These are phyloP conservation scores for Cataglyphis cursor DNA, from an alignment of 2,888 invertebrate genomes.

Conservation along the genomic window DNA sequence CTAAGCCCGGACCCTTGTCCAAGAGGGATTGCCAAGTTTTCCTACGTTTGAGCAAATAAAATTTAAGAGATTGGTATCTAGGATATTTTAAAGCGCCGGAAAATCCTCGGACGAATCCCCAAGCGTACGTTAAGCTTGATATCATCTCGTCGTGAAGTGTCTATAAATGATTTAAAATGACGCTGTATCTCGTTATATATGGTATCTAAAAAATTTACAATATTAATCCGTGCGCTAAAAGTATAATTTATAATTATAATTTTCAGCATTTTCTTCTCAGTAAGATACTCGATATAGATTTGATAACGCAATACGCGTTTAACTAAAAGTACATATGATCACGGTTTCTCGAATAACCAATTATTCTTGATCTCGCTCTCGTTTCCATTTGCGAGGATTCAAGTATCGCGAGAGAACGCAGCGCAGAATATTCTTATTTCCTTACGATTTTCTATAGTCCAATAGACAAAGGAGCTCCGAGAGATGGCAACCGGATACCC, in stretches of 20 bases:
- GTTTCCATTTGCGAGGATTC: slow-evolving; percentile 20
- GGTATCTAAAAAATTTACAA: background rate
- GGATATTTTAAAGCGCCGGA: slow-evolving; percentile 1
- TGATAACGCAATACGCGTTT: slow-evolving; percentile 24
- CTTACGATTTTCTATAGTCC: slow-evolving; percentile 27
- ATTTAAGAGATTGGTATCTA: background rate
- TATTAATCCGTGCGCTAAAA: background rate
- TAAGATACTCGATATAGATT: background rate
- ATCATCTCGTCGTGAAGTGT: background rate
- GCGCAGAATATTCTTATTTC: slow-evolving; percentile 31
- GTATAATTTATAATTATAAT: background rate
- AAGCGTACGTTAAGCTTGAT: background rate
- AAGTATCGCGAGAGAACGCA: background rate
- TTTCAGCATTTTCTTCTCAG: background rate
- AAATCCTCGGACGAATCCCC: background rate
- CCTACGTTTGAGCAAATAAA: slow-evolving; percentile 10
- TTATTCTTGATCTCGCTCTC: slow-evolving; percentile 31
- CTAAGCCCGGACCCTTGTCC: slow-evolving; percentile 5
- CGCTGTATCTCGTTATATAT: background rate
- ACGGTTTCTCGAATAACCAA: slow-evolving; percentile 51
- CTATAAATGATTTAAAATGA: background rate
- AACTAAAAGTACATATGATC: slow-evolving; percentile 21
- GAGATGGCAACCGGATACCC: slow-evolving; percentile 39
- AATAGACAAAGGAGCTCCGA: slow-evolving; percentile 38
- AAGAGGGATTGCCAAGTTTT: background rate